These are phyloP conservation scores for Epiblema foenella DNA, from an alignment of 2,888 invertebrate genomes.

Conservation along the genomic window DNA sequence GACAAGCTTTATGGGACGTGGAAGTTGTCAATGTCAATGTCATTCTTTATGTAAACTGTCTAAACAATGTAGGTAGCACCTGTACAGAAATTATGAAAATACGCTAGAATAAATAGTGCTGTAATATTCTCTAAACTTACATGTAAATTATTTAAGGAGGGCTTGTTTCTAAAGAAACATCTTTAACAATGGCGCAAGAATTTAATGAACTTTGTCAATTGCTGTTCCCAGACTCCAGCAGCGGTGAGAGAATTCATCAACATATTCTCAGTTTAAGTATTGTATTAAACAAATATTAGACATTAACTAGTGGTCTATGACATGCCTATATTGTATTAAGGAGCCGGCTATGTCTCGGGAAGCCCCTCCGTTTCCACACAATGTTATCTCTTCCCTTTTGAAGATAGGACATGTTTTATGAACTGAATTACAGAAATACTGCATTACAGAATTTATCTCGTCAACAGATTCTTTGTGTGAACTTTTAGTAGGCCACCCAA, in stretches of 20 bases:
- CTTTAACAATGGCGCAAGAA: slow-evolving; percentile 69
- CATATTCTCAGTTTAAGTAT: background rate
- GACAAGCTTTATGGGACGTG: too few relatives aligned
- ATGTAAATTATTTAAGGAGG: background rate
- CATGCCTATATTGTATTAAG: background rate
- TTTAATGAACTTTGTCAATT: slow-evolving; percentile 74
- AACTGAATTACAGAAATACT: background rate
- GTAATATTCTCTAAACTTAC: background rate
- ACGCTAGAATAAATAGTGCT: background rate
- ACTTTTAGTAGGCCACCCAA: background rate
- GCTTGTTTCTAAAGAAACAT: background rate
- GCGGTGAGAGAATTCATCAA: slow-evolving; percentile 53
- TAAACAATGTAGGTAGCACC: background rate
- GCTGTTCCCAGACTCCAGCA: slow-evolving; percentile 66
- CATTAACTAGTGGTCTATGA: background rate
- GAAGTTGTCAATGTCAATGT: background rate
- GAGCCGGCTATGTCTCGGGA: background rate
- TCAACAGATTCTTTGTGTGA: background rate
- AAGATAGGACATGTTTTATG: too few relatives aligned
- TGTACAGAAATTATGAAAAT: background rate
- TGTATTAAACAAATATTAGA: background rate
- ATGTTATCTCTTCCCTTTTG: too few relatives aligned
- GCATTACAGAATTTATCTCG: too few relatives aligned
- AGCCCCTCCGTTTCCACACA: background rate
- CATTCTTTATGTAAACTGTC: background rate